Base-by-base conservation (phyloP, 2,113 vertebrate species). In the Gadus macrocephalus region DNA sequence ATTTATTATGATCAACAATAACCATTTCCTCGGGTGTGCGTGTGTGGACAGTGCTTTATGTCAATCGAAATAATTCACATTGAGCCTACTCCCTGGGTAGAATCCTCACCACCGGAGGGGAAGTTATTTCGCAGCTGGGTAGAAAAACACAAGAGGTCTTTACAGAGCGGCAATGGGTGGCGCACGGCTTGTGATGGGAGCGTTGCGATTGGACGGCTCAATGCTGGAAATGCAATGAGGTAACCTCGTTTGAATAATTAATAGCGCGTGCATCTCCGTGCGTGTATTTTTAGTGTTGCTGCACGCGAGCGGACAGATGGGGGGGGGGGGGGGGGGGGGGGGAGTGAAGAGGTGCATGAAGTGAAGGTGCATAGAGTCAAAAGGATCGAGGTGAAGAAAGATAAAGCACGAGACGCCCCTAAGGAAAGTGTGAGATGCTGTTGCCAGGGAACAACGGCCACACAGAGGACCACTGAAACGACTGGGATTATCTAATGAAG, bases 381-480 rank as follows among this genome's bases (percentile, higher is more conserved):
- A 64, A 3, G 8, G 12, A 53, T 15, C 11, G 58, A 27, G 58
- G 6, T 0, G 55, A n/a, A n/a, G 42, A 38, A 27, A 72, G 31
- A 12, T 4, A 4, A 2, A 35, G 20, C 11, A 20, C 3, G 25
- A 25, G 25, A n/a, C 17, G 31, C n/a, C 19, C 49, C 66, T 67
- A 68, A 71, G 72, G 73, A 70, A 75, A 81, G 61, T 58, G 66
- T 66, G 58, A 81, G 83, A 90, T 86, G 88, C 83, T 88, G 90
- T 91, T 91, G 88, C 89, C 83, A 84, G 84, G 89, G 77, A 91
- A 91, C 88, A 87, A 76, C 75, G 74, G 72, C 78, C 71, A 66
- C 68, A 81, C 66, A 77, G 73, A 81, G 63, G 68, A 81, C 70
- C 76, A 79, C 55, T 70, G 76, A 72, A 71, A 80, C 66, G 49